These are phyloP conservation scores for Drosophila pectinifera DNA, from an alignment of 1,140 invertebrate species.

Conservation along the genomic window DNA sequence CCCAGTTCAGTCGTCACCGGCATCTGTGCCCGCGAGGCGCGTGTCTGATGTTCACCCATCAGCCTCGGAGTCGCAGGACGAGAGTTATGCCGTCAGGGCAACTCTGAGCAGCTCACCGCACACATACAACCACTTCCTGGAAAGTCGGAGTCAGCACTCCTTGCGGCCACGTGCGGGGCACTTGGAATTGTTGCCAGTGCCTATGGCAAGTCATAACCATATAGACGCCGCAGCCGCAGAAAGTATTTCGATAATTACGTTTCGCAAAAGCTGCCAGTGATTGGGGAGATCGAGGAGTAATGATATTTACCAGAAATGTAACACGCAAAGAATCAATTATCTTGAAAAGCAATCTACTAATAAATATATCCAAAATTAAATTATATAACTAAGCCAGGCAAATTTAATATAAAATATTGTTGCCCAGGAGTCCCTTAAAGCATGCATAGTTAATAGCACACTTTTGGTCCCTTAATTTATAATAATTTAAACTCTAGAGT, in stretches of 20 bases:
- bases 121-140: constrained; percentile 8
- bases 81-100: constrained; percentile 11
- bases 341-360: no score
- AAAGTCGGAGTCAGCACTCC: constrained; percentile 48
- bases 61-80: constrained; percentile 2
- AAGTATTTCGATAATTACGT: constrained; percentile 81
- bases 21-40: constrained; percentile 43
- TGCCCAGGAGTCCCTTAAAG: no score
- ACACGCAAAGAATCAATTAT: no score
- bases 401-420: neutral
- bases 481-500: neutral
- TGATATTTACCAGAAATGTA: neutral
- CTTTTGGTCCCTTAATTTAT: no score
- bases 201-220: constrained; percentile 21
- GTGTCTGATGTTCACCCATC: constrained; percentile 30
- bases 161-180: constrained; percentile 60
- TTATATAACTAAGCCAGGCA: no score
- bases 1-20: constrained; percentile 25
- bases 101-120: constrained; percentile 7
- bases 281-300: constrained; percentile 15
- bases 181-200: constrained; percentile 32
- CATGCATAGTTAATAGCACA: no score
- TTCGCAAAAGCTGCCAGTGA: constrained; percentile 54
- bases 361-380: no score
- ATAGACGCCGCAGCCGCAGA: constrained; percentile 35